Conservation (phyloP, 2,888 invertebrate species). For the Sussaba pulchella region DNA sequence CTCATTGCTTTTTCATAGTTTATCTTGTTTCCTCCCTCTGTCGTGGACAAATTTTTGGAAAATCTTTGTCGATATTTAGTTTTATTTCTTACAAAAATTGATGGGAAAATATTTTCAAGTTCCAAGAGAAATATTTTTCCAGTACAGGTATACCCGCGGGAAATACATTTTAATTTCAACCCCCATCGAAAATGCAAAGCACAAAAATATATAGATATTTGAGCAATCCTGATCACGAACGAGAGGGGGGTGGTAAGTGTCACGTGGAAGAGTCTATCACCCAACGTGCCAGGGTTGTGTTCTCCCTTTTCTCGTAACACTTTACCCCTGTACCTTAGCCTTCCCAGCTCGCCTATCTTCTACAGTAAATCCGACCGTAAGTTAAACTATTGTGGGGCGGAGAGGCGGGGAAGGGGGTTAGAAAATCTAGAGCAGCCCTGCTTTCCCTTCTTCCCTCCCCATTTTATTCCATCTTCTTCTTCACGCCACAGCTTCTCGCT, state of each 20-base stretch:
- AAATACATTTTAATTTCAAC: no score
- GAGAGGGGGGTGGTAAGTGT: constrained; percentile 74
- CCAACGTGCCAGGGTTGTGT: constrained; percentile 75
- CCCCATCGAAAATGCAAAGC: no score
- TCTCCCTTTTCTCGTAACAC: constrained; percentile 51
- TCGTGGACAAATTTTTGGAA: no score
- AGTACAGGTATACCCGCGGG: no score
- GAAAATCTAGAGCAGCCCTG: constrained; percentile 71
- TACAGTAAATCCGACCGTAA: constrained; percentile 84
- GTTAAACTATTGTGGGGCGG: constrained; percentile 85
- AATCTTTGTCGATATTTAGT: constrained; percentile 37
- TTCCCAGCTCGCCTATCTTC: constrained; percentile 79
- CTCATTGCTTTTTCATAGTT: constrained; percentile 24
- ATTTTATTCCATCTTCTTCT: constrained; percentile 41
- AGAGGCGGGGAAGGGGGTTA: no score
- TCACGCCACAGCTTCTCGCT: constrained; percentile 51
- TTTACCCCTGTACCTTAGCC: constrained; percentile 27
- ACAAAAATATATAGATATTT: constrained; percentile 68
- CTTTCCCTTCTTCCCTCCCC: constrained; percentile 37
- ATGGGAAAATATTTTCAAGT: no score
- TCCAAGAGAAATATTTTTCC: no score
- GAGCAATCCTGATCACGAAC: constrained; percentile 77
- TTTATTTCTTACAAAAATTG: constrained; percentile 26
- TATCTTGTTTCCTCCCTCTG: constrained; percentile 44
- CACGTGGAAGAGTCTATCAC: constrained; percentile 79